Evolutionary conservation across 2,888 invertebrate species (phyloP).

Genomic region (Laothoe populi): DNA sequence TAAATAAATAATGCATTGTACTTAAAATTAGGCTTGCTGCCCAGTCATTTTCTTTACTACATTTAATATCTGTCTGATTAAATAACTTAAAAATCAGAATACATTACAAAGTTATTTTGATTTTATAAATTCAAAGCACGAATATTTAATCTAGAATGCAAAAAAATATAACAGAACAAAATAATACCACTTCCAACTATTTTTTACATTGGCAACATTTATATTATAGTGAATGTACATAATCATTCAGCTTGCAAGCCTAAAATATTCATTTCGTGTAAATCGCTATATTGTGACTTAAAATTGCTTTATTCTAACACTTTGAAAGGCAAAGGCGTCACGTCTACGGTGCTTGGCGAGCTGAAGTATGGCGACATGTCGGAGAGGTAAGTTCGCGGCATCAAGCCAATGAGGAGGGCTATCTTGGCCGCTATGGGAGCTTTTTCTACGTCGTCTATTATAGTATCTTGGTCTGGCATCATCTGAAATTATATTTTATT

Average conservation of each 20-base stretch:
- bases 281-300: neutral
- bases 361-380: slow-evolving; percentile 72
- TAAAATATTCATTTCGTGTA: slow-evolving; percentile 20
- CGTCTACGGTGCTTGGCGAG: slow-evolving; percentile 58
- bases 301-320: slow-evolving; percentile 60
- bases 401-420: slow-evolving; percentile 81
- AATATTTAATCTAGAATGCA: neutral
- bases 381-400: slow-evolving; percentile 74
- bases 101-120: neutral
- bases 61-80: neutral
- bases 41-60: neutral
- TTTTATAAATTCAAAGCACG: neutral
- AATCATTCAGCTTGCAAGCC: neutral
- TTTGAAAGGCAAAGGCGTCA: slow-evolving; percentile 71
- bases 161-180: neutral
- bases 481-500: slow-evolving; percentile 72
- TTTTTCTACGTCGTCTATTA: slow-evolving; percentile 77
- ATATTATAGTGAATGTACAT: neutral
- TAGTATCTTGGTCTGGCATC: slow-evolving; percentile 91
- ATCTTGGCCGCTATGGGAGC: slow-evolving; percentile 84
- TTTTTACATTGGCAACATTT: slow-evolving; percentile 15
- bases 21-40: neutral
- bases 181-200: neutral
- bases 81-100: neutral
- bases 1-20: neutral